Conservation (phyloP, 2,113 vertebrate genomes). For the Uropsilus gracilis region DNA sequence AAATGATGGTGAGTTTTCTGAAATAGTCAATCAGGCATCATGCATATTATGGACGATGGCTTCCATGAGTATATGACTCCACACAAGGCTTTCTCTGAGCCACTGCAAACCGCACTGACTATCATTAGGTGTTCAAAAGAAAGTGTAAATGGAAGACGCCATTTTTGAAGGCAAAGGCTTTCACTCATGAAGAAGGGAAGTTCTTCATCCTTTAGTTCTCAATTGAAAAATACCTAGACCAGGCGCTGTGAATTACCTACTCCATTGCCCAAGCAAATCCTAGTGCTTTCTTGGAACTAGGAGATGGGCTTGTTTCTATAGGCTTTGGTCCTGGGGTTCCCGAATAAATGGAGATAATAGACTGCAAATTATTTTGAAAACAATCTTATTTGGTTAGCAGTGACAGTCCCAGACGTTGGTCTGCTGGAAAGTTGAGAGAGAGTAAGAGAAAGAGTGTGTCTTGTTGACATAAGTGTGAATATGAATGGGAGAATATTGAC, state of each 20-base stretch:
- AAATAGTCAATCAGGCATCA: background rate
- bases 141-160: background rate
- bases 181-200: too few species aligned
- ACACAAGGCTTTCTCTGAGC: background rate
- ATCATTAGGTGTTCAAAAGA: background rate
- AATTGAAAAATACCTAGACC: background rate
- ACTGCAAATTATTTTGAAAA: background rate
- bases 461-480: background rate
- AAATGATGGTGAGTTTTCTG: background rate
- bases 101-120: background rate
- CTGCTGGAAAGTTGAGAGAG: constrained; percentile 5
- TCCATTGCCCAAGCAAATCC: background rate
- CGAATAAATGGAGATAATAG: constrained; percentile 29
- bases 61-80: background rate
- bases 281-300: background rate
- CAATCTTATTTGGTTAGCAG: background rate
- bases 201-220: constrained; percentile 3
- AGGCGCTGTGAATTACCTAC: background rate
- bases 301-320: too few species aligned
- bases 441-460: too few species aligned
- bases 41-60: background rate
- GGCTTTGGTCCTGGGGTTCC: constrained; percentile 1
- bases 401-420: background rate
- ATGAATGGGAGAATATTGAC: background rate
- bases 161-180: too few species aligned